Conservation (phyloP, 2,113 vertebrate species). For the Ceratotherium simum region DNA sequence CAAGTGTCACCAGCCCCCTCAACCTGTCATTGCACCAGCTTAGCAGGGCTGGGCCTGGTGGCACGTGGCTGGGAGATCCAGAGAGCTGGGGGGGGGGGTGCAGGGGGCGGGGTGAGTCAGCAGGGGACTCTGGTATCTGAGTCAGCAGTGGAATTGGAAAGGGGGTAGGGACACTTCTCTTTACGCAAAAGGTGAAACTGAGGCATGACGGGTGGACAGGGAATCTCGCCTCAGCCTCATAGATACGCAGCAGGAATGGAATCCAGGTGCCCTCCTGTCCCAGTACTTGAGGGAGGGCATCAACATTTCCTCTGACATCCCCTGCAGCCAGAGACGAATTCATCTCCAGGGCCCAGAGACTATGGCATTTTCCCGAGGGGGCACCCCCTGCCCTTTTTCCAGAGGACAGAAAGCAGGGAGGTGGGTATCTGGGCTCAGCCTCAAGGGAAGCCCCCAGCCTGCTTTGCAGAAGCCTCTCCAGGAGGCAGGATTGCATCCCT, state of each 20-base stretch:
- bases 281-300: not conserved
- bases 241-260: not conserved
- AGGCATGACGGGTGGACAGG: not conserved
- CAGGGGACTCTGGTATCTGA: constrained; percentile 67
- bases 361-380: not conserved
- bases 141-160: constrained; percentile 52
- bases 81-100: not conserved
- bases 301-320: not conserved
- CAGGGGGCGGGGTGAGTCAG: constrained; percentile 68
- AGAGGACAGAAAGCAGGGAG: not conserved
- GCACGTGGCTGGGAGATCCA: constrained; percentile 72
- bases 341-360: not conserved
- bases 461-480: not conserved
- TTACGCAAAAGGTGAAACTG: not conserved
- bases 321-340: not conserved
- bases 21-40: constrained; percentile 76
- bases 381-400: not conserved
- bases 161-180: constrained; percentile 33
- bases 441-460: not conserved
- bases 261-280: constrained; percentile 12
- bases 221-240: not conserved
- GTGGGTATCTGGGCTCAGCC: not conserved
- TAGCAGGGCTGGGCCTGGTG: constrained; percentile 58
- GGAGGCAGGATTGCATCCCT: not conserved
- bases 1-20: constrained; percentile 81